Evolutionary conservation across 2,888 invertebrate species (phyloP).

Genomic region (Balanococcus diminutus): DNA sequence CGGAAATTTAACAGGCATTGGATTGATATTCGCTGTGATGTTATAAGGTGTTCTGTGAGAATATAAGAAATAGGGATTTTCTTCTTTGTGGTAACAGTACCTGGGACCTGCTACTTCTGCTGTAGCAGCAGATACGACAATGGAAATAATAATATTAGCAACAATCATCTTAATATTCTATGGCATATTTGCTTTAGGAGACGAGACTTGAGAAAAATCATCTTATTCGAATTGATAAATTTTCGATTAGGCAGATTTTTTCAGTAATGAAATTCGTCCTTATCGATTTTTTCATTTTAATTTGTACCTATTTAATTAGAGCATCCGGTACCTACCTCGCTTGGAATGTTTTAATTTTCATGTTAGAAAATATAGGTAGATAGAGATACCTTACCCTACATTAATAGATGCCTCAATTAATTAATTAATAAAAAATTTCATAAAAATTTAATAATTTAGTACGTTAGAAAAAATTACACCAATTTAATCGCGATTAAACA

Average conservation of each 20-base stretch:
- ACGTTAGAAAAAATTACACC: background rate
- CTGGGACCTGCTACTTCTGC: background rate
- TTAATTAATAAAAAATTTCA: background rate
- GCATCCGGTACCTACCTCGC: background rate
- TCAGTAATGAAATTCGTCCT: background rate
- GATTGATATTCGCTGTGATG: background rate
- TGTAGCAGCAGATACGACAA: background rate
- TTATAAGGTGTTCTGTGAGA: constrained; percentile 9
- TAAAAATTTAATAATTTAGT: no score
- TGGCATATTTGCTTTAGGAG: background rate
- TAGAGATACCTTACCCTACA: background rate
- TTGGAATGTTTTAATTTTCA: background rate
- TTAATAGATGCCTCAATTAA: background rate
- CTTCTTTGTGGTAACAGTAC: background rate
- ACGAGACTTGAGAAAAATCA: background rate
- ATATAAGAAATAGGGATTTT: background rate
- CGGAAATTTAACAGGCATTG: background rate
- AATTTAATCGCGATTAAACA: background rate
- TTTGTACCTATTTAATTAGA: background rate
- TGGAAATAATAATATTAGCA: background rate
- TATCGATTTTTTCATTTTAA: background rate
- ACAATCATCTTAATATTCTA: background rate
- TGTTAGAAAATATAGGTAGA: background rate
- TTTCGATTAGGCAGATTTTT: background rate
- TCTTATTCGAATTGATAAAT: background rate